These are phyloP conservation scores for Anoplophora glabripennis DNA, from an alignment of 1,140 invertebrate genomes.

Conservation along the genomic window DNA sequence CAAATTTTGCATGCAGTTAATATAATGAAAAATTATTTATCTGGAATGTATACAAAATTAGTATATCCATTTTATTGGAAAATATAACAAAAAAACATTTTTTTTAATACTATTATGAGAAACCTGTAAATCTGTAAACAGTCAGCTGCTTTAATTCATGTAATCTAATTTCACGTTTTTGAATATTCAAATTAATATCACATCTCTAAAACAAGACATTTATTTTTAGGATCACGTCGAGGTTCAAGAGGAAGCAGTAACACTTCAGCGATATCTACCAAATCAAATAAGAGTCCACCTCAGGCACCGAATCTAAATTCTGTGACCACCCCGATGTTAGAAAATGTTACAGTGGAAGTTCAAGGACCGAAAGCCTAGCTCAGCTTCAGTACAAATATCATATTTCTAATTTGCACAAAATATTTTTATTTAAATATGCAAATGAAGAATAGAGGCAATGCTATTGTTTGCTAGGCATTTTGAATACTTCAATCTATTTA, in stretches of 20 bases:
- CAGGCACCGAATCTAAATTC: conserved; percentile 39
- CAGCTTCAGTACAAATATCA: conserved; percentile 13
- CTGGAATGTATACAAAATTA: too few species aligned
- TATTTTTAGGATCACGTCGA: conserved; percentile 63
- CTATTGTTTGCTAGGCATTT: conserved; percentile 11
- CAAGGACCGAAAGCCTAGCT: conserved; percentile 41
- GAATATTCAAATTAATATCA: too few species aligned
- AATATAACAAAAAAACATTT: too few species aligned
- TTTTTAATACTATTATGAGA: too few species aligned
- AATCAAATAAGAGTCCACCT: conserved; percentile 54
- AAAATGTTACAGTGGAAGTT: conserved; percentile 59
- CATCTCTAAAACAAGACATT: conserved; percentile 46
- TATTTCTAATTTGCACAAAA: not conserved
- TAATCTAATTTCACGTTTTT: too few species aligned
- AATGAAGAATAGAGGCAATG: conserved; percentile 22
- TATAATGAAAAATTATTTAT: too few species aligned
- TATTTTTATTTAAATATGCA: not conserved
- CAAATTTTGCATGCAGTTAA: too few species aligned
- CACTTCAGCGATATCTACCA: conserved; percentile 58
- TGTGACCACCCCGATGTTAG: conserved; percentile 52
- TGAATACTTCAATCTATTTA: conserved; percentile 26
- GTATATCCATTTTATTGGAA: too few species aligned
- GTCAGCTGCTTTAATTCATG: too few species aligned
- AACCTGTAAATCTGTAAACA: too few species aligned
- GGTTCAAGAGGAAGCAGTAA: conserved; percentile 67